A percentile compares a stretch with the other conserved stretches of the same genome.
Conservation (phyloP, 2,797 vertebrate species). For the Phrynocephalus forsythii region DNA sequence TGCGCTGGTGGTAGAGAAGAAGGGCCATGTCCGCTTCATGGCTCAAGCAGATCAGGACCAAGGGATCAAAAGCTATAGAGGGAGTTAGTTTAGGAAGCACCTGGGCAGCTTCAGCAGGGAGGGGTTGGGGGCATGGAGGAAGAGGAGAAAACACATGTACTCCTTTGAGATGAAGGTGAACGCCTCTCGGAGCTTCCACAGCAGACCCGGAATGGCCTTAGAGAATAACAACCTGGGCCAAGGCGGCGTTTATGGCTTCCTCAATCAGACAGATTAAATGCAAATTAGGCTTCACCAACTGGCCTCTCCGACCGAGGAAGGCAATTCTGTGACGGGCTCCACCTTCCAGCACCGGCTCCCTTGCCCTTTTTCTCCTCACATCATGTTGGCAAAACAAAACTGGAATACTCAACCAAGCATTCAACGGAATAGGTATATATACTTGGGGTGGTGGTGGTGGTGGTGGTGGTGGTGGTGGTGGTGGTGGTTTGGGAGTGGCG, state of each 20-base stretch:
- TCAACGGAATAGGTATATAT: background rate
- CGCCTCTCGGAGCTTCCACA: background rate
- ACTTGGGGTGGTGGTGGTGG: no score
- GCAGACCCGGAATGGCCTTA: background rate
- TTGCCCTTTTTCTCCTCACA: no score
- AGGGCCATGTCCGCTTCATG: no score
- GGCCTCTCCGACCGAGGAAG: background rate
- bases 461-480: no score
- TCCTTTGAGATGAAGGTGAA: background rate
- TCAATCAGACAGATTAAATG: background rate
- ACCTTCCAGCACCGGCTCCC: background rate
- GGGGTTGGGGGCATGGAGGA: background rate
- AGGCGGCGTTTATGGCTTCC: background rate
- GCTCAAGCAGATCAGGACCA: no score
- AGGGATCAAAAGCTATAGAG: background rate
- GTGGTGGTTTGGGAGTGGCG: background rate
- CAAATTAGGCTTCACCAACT: no score
- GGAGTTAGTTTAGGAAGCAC: conserved; percentile 36
- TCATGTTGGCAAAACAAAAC: background rate
- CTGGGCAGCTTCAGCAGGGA: background rate
- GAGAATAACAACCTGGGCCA: background rate
- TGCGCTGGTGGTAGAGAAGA: no score
- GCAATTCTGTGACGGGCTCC: background rate
- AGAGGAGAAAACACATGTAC: background rate
- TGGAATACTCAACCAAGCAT: background rate